These are phyloP conservation scores for Eulithis prunata DNA, from an alignment of 2,888 invertebrate genomes.

Conservation along the genomic window DNA sequence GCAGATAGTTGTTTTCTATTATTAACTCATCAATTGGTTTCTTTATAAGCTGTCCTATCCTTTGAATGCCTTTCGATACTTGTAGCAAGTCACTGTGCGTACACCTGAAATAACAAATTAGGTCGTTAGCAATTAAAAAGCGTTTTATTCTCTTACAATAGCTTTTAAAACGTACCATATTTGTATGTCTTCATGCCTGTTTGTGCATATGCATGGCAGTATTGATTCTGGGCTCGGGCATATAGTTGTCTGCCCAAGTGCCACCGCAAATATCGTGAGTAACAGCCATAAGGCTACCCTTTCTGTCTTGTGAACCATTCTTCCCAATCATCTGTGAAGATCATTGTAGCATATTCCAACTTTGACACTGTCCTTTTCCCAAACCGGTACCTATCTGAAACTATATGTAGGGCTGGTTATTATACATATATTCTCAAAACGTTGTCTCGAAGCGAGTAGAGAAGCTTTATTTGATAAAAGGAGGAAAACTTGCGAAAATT, in stretches of 20 bases:
- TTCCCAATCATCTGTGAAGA: constrained; percentile 59
- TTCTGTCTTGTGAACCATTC: constrained; percentile 71
- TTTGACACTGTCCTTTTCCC: constrained; percentile 5
- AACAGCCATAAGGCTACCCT: constrained; percentile 65
- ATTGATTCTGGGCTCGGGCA: constrained; percentile 92
- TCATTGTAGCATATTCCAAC: constrained; percentile 73
- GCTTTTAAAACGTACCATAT: constrained; percentile 86
- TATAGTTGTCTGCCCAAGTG: constrained; percentile 58
- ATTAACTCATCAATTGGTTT: constrained; percentile 93
- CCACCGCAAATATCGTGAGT: constrained; percentile 49
- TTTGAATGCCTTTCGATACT: constrained; percentile 89
- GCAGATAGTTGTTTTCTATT: constrained; percentile 93
- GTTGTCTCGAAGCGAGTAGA: too few relatives aligned
- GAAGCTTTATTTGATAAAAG: too few relatives aligned
- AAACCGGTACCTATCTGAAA: constrained; percentile 30
- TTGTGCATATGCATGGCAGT: constrained; percentile 92
- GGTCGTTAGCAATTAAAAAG: constrained; percentile 3
- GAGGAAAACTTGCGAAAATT: neutral
- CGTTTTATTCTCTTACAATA: neutral
- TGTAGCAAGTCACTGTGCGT: constrained; percentile 94
- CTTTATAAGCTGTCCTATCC: constrained; percentile 86
- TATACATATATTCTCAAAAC: neutral
- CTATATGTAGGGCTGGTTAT: neutral
- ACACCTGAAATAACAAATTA: constrained; percentile 86
- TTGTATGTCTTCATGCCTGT: constrained; percentile 91